Conservation (phyloP, 2,797 vertebrate genomes). For the Xiphorhynchus erythropygius region DNA sequence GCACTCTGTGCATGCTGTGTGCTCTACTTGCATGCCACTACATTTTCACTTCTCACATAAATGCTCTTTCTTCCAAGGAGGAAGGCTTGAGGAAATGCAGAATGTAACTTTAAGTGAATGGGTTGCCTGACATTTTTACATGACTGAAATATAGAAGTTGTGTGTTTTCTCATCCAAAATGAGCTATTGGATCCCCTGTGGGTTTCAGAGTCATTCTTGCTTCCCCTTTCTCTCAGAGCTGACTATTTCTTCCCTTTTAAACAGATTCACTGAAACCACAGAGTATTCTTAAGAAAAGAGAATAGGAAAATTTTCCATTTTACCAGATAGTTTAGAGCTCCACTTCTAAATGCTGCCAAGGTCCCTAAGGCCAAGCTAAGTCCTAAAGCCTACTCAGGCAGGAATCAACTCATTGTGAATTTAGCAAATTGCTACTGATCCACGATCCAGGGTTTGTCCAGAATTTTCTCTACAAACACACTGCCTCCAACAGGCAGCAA, state of each 20-base stretch:
- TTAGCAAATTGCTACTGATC: neutral
- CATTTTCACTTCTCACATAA: neutral
- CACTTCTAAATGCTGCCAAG: neutral
- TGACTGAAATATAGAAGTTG: slow-evolving; percentile 3
- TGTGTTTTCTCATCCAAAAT: slow-evolving; percentile 7
- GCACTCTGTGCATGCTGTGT: neutral
- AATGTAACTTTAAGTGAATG: neutral
- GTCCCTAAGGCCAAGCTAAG: neutral
- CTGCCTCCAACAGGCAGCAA: neutral
- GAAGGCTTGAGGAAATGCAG: neutral
- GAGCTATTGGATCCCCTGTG: neutral
- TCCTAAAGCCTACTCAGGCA: neutral
- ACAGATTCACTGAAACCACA: neutral
- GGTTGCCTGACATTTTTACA: accelerated
- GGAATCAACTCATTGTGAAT: neutral
- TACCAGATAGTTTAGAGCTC: neutral
- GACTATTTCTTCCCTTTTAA: neutral
- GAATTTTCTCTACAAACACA: neutral
- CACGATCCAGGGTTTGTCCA: neutral
- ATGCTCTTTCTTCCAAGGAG: neutral
- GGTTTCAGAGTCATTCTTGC: neutral
- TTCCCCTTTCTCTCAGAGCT: neutral
- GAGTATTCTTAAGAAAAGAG: neutral
- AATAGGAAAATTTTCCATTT: neutral
- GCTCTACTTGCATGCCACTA: neutral